phyloP scores from a whole-genome alignment of 2,797 vertebrate species.

The Eulemur mongoz region DNA sequence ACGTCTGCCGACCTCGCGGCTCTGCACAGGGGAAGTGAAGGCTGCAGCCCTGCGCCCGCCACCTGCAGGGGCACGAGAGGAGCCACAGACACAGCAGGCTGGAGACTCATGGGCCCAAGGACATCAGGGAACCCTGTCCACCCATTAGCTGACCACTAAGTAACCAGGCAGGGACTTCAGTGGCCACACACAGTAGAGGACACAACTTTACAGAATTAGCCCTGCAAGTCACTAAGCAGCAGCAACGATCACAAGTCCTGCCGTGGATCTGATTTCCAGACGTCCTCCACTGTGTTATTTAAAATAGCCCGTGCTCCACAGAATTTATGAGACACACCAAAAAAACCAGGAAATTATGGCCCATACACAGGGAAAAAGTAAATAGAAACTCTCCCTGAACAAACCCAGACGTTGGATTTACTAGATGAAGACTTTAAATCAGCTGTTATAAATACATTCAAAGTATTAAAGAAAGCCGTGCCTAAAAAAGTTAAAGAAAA shows the following conservation, averaged over 20 bases:
- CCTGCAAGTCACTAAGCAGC: background rate
- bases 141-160: background rate
- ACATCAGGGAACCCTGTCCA: background rate
- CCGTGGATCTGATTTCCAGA: fast-evolving
- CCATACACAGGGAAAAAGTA: too few species aligned
- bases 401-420: background rate
- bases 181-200: background rate
- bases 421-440: background rate
- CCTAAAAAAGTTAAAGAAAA: background rate
- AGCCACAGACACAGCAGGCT: fast-evolving
- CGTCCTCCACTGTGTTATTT: background rate
- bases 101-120: background rate
- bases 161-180: background rate
- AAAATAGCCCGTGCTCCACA: background rate
- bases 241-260: fast-evolving
- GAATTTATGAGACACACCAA: background rate
- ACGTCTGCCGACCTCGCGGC: background rate
- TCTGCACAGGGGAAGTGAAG: fast-evolving
- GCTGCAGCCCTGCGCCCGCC: fast-evolving
- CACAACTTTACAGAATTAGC: fast-evolving
- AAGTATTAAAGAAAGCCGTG: background rate
- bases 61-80: fast-evolving
- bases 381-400: background rate
- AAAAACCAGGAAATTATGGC: background rate
- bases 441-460: background rate